Percentiles rank a stretch among this genome's conserved stretches.
Evolutionary conservation across 2,888 invertebrate genomes (phyloP).

Genomic region (Dicyrtoma fusca): DNA sequence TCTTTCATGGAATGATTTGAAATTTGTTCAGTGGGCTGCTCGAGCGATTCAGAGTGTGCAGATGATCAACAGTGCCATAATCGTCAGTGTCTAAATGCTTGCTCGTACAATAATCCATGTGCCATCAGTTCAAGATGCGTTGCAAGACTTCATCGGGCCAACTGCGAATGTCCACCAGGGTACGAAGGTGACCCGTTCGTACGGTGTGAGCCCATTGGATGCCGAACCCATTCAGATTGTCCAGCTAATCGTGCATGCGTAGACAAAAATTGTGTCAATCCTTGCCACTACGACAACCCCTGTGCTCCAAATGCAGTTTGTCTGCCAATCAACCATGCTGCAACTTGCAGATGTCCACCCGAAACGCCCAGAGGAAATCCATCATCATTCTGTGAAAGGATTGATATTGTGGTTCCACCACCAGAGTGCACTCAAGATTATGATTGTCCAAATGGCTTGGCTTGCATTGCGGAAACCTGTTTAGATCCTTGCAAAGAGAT

Average conservation of each 20-base stretch:
- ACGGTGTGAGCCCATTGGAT: constrained; percentile 77
- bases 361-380: constrained; percentile 80
- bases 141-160: constrained; percentile 76
- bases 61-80: constrained; percentile 80
- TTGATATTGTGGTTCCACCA: constrained; percentile 47
- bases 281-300: constrained; percentile 70
- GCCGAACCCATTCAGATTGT: constrained; percentile 78
- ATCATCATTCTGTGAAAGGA: constrained; percentile 64
- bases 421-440: constrained; percentile 76
- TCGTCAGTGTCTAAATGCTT: constrained; percentile 79
- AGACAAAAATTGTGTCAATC: constrained; percentile 75
- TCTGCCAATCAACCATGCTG: constrained; percentile 76
- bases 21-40: constrained; percentile 69
- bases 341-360: constrained; percentile 81
- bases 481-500: constrained; percentile 77
- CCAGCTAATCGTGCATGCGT: constrained; percentile 74
- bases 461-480: constrained; percentile 78
- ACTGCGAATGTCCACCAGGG: constrained; percentile 77
- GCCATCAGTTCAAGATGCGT: constrained; percentile 82
- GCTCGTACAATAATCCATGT: constrained; percentile 77
- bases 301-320: constrained; percentile 85
- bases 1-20: neutral
- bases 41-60: constrained; percentile 79
- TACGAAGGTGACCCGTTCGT: constrained; percentile 79
- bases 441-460: constrained; percentile 78